A percentile compares a stretch with the other conserved stretches of the same genome.
phyloP scores from a whole-genome alignment of 2,113 vertebrate genomes.

The Morone saxatilis region DNA sequence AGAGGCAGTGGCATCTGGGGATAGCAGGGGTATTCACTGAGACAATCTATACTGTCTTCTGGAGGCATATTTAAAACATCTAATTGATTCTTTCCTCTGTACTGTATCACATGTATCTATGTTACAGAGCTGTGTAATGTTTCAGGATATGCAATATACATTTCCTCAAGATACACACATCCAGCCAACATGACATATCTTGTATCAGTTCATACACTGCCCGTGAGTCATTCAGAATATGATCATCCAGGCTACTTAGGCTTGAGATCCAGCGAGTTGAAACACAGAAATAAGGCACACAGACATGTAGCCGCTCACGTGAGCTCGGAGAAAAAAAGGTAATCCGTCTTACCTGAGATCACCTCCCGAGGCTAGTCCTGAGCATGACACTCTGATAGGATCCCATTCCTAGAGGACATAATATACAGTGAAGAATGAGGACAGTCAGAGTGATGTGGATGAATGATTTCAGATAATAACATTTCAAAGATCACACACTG shows the following conservation, averaged over 20 bases:
- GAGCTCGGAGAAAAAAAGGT: background rate
- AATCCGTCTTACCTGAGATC: conserved; percentile 65
- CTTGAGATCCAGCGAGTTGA: background rate
- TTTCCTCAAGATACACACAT: background rate
- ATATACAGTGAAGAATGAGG: conserved; percentile 5
- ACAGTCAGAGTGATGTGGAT: background rate
- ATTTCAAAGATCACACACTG: conserved; percentile 13
- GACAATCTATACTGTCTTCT: conserved; percentile 4
- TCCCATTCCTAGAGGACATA: conserved; percentile 56
- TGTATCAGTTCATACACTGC: conserved; percentile 9
- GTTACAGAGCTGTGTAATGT: background rate
- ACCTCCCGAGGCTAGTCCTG: background rate
- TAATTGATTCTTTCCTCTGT: conserved; percentile 27
- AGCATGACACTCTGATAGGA: background rate
- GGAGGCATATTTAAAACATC: conserved; percentile 26
- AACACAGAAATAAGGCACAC: conserved; percentile 9
- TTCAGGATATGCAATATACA: conserved; percentile 13
- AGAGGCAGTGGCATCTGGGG: conserved; percentile 44
- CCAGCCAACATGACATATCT: background rate
- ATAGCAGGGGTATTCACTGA: conserved; percentile 4
- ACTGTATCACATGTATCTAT: conserved; percentile 18
- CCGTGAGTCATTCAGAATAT: conserved; percentile 10
- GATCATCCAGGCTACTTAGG: background rate
- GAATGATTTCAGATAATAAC: background rate
- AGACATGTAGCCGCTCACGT: background rate